Conservation (phyloP, 1,140 invertebrate species). For the Mesaphorura yosii region DNA sequence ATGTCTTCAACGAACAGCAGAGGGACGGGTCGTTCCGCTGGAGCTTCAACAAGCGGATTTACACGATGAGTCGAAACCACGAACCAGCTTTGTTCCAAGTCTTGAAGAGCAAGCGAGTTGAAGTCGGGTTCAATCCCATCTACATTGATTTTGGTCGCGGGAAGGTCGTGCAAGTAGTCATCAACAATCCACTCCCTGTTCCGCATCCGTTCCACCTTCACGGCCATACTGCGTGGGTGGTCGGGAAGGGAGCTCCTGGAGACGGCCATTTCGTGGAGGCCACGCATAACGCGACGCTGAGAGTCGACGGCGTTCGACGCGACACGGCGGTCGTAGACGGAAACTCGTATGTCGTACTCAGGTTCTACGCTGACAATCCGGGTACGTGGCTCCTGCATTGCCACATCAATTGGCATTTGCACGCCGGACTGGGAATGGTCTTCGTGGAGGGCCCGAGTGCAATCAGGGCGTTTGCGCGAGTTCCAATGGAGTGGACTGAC, state of each 20-base stretch:
- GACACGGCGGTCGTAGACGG: neutral
- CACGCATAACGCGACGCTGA: neutral
- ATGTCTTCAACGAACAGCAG: neutral
- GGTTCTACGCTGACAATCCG: conserved; percentile 2
- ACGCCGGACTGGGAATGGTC: conserved; percentile 1
- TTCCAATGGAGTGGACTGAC: too few species aligned
- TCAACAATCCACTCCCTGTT: neutral
- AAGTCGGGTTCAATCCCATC: neutral
- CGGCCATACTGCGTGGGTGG: conserved; percentile 8
- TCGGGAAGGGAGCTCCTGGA: neutral
- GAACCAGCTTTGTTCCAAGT: neutral
- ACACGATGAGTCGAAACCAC: neutral
- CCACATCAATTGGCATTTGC: conserved; percentile 7
- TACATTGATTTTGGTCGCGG: neutral
- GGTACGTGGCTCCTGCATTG: conserved; percentile 8
- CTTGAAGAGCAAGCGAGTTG: neutral
- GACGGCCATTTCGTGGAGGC: neutral
- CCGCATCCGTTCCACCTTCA: conserved; percentile 10
- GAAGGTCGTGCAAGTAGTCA: conserved; percentile 4
- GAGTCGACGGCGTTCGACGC: neutral
- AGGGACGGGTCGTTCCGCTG: neutral
- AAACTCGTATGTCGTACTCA: neutral
- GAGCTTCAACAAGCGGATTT: neutral
- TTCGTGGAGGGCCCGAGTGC: neutral
- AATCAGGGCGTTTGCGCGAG: neutral